phyloP scores from a whole-genome alignment of 2,888 invertebrate species.

The Drosophila kuntzei region DNA sequence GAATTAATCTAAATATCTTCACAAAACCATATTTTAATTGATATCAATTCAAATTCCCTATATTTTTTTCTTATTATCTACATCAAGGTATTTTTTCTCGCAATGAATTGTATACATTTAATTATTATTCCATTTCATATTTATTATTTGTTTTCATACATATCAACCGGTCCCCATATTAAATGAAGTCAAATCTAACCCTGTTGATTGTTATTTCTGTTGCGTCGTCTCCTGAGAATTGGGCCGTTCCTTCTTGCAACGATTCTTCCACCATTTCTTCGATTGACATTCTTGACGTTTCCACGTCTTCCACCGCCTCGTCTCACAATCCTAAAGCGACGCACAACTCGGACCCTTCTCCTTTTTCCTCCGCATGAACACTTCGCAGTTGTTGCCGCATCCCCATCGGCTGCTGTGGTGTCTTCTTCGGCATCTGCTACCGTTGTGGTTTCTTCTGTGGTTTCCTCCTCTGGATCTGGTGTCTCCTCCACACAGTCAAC shows the following conservation, averaged over 20 bases:
- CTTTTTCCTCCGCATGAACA: not conserved
- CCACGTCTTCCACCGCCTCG: not conserved
- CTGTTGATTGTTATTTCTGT: not conserved
- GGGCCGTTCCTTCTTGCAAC: not conserved
- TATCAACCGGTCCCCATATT: not conserved
- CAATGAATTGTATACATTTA: not conserved
- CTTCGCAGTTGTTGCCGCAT: not conserved
- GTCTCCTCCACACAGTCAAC: slow-evolving; percentile 17
- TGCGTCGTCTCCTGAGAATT: not conserved
- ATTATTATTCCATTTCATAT: not conserved
- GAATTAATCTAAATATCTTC: not conserved
- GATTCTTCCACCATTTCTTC: not conserved
- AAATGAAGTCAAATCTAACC: not conserved
- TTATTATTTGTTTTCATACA: not conserved
- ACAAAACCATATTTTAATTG: not conserved
- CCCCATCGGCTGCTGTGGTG: not conserved
- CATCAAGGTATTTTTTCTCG: not conserved
- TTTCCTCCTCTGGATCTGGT: not conserved
- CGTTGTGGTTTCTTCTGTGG: not conserved
- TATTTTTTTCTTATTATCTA: not conserved
- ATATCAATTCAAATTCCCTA: not conserved
- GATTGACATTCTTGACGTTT: not conserved
- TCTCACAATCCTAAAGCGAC: not conserved
- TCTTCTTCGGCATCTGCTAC: not conserved
- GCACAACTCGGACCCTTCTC: not conserved